Percentiles rank a stretch among this genome's conserved stretches.
Conservation (phyloP, 1,140 invertebrate genomes). For the Lepidostoma basale region DNA sequence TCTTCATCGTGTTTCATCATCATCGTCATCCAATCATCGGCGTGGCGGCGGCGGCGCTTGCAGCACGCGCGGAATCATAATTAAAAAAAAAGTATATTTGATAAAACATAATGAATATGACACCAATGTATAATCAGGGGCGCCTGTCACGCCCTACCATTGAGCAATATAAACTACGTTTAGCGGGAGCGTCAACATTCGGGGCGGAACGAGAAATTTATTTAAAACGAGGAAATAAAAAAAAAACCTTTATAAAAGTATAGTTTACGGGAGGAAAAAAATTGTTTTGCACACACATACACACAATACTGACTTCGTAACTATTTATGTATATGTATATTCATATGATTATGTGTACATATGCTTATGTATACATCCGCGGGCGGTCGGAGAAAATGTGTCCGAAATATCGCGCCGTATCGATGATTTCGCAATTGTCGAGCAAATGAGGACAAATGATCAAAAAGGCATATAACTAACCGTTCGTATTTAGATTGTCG, state of each 20-base stretch:
- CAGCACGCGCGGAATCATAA: constrained; percentile 3
- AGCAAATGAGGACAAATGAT: no score
- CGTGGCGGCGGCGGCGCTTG: not conserved
- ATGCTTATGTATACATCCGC: not conserved
- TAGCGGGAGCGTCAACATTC: no score
- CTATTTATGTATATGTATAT: constrained; percentile 13
- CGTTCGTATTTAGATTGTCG: no score
- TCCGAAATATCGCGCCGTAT: no score
- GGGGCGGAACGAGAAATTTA: no score
- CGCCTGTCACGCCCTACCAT: constrained; percentile 24
- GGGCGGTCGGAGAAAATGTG: constrained; percentile 4
- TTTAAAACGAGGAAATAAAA: no score
- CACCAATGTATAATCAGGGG: constrained; percentile 37
- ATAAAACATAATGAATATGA: constrained; percentile 27
- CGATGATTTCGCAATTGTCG: no score
- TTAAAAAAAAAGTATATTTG: constrained; percentile 16
- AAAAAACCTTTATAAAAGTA: not conserved
- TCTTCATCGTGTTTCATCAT: constrained; percentile 26
- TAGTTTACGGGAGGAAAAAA: constrained; percentile 12
- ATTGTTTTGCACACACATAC: constrained; percentile 25
- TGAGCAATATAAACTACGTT: constrained; percentile 39
- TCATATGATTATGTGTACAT: constrained; percentile 8
- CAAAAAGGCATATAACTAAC: no score
- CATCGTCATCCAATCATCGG: constrained; percentile 2
- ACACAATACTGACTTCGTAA: constrained; percentile 13